These are phyloP conservation scores for Mustela nigripes DNA, from an alignment of 2,113 vertebrate genomes.

Conservation along the genomic window DNA sequence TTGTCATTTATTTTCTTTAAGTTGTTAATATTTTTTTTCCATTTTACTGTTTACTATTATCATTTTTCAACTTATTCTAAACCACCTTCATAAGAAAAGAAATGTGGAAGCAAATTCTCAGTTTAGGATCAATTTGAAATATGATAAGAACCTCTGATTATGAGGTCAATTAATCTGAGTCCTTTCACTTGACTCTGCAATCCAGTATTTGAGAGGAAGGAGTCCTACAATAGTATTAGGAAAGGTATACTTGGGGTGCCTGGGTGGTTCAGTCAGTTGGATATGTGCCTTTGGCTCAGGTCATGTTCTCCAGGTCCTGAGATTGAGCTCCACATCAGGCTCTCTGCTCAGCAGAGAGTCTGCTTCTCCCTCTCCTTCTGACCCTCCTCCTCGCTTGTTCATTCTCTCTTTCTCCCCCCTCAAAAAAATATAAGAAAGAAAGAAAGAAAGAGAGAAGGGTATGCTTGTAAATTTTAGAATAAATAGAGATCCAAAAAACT, in stretches of 20 bases:
- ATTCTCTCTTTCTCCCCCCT: no score
- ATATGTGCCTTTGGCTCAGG: no score
- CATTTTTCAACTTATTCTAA: constrained; percentile 64
- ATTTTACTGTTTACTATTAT: constrained; percentile 41
- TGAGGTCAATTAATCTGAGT: background rate
- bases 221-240: background rate
- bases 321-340: no score
- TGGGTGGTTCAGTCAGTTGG: no score
- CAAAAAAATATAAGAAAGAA: no score
- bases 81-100: background rate
- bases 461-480: background rate
- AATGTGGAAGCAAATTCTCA: background rate
- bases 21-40: constrained; percentile 1
- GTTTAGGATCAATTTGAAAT: constrained; percentile 27
- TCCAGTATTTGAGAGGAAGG: background rate
- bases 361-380: no score
- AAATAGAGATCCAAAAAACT: background rate
- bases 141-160: background rate
- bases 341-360: no score
- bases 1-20: constrained; percentile 17
- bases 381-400: no score
- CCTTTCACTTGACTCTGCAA: background rate
- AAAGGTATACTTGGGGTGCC: background rate
- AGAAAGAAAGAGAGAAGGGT: background rate
- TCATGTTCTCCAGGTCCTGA: no score